Percentiles rank a stretch among this genome's conserved stretches.
Evolutionary conservation across 2,888 invertebrate genomes (phyloP).

Genomic region (Amblyjoppa proteus): DNA sequence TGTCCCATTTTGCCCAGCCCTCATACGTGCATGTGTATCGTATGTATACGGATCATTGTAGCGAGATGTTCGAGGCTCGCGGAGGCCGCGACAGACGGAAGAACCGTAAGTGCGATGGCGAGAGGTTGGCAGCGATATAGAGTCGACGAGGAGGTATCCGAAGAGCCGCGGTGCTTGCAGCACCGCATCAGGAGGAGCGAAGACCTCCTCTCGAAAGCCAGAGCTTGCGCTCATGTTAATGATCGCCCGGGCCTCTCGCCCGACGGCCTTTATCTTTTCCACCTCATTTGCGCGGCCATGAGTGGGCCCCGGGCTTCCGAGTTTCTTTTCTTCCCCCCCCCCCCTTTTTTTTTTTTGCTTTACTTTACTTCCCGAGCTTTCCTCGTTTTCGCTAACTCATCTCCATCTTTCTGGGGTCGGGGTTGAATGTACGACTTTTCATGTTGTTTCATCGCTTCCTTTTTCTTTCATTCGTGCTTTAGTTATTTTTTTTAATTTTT

Average conservation of each 20-base stretch:
- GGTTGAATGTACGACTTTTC: conserved; percentile 7
- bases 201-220: conserved; percentile 77
- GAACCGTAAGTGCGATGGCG: conserved; percentile 32
- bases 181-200: conserved; percentile 19
- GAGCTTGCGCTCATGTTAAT: conserved; percentile 83
- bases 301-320: conserved; percentile 76
- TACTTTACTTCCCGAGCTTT: conserved; percentile 37
- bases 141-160: conserved; percentile 26
- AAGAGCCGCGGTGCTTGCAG: conserved; percentile 26
- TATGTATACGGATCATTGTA: not conserved
- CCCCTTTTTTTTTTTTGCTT: not conserved
- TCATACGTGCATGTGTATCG: conserved; percentile 1
- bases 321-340: conserved; percentile 53
- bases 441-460: not conserved
- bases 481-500: not conserved
- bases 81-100: conserved; percentile 60
- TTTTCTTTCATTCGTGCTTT: not conserved
- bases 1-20: not conserved
- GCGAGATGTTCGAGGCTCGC: conserved; percentile 30
- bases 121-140: not conserved
- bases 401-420: not conserved
- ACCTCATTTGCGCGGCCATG: conserved; percentile 84
- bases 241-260: conserved; percentile 78
- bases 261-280: conserved; percentile 84
- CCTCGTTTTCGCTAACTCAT: conserved; percentile 38